Base-by-base conservation (phyloP, 2,888 invertebrate species). In the Cerastis leucographa region DNA sequence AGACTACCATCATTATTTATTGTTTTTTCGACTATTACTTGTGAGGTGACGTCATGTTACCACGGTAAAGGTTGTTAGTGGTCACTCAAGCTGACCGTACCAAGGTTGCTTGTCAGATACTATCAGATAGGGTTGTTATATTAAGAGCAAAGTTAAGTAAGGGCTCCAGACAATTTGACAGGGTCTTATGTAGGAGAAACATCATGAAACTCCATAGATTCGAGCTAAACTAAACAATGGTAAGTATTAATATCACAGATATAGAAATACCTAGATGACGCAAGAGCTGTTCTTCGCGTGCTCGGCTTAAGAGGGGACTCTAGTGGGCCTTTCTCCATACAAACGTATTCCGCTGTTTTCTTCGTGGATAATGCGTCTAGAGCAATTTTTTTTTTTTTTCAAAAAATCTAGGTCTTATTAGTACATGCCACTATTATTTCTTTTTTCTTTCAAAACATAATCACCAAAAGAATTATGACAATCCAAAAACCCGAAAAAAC, bases 1-100 rank as follows among this genome's bases (percentile, higher is more conserved):
- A 78, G 74, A 81, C 62, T 78, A 65, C 19, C 49, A 71, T 54
- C 76, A 76, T 83, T 79, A 72, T 75, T 73, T 64, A 68, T 72
- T 68, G 64, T 74, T 79, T 78, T 82, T 83, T 71, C 46, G 46
- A 62, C 62, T 46, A 70, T 74, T 74, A 59, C 49, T 72, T 72
- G 12, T 62, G 29, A 56, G 40, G 44, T 84, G 70, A 77, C 77
- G 67, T 80, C 46, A 46, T 4, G 40, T n/a, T 59, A 74, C 51
- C 46, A 25, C 51, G 70, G 61, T 35, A 35, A 35, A 19, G 40
- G 56, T 70, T 51, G 70, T 22, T 56, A 72, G 12, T 73, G 74
- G 73, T 71, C 67, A 64, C 17, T 49, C n/a, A 46, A 17, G 19
- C 22, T 54, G 29, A 19, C 2, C 2, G 11, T 1, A 59, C n/a